Percentiles rank a stretch among this genome's conserved stretches.
Conservation (phyloP, 2,888 invertebrate species). For the Cantharis nigra region DNA sequence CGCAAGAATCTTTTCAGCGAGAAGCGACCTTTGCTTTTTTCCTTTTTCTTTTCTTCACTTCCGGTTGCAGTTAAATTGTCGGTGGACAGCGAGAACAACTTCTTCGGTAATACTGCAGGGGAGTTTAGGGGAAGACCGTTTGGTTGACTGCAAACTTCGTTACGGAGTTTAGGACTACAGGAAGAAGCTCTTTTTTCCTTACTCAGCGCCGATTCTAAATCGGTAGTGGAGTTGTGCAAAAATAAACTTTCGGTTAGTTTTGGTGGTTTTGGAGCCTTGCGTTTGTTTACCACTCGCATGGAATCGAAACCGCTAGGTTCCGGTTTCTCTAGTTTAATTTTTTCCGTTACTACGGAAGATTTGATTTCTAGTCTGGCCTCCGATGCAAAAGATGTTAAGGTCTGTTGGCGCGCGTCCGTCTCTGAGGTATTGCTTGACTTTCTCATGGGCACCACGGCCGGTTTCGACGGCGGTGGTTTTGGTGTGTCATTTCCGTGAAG, state of each 20-base stretch:
- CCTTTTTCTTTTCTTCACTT: constrained; percentile 60
- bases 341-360: constrained; percentile 21
- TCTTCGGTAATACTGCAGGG: constrained; percentile 71
- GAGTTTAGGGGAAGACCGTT: constrained; percentile 34
- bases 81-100: constrained; percentile 74
- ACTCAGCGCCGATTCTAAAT: constrained; percentile 61
- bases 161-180: constrained; percentile 65
- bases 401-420: constrained; percentile 34
- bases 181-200: constrained; percentile 72
- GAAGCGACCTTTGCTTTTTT: constrained; percentile 73
- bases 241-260: constrained; percentile 59
- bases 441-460: constrained; percentile 53
- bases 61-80: constrained; percentile 65
- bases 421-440: constrained; percentile 38
- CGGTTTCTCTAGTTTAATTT: constrained; percentile 61
- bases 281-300: constrained; percentile 62
- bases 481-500: constrained; percentile 74
- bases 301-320: constrained; percentile 61
- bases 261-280: constrained; percentile 80
- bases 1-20: constrained; percentile 83
- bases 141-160: constrained; percentile 54
- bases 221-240: constrained; percentile 61
- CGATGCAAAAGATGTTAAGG: constrained; percentile 43
- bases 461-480: constrained; percentile 73
- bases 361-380: constrained; percentile 23